phyloP scores from a whole-genome alignment of 2,797 vertebrate species.

The Phataginus tetradactyla region DNA sequence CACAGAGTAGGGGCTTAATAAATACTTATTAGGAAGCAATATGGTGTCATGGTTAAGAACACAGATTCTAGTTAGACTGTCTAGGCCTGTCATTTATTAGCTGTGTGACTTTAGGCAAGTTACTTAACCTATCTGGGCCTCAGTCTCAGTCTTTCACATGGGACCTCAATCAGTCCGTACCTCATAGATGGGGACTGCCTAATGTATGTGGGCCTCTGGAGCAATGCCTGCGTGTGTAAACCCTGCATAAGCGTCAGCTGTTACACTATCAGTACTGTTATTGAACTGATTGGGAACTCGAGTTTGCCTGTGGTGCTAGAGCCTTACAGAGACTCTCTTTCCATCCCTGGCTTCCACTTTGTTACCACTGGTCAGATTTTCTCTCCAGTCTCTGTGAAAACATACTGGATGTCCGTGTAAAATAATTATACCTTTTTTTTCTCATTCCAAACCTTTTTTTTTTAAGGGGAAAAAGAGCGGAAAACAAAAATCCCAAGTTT shows the following conservation, averaged over 20 bases:
- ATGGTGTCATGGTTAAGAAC: background rate
- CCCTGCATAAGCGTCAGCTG: background rate
- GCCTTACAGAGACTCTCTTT: background rate
- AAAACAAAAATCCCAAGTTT: background rate
- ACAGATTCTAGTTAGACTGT: background rate
- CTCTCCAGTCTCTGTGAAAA: conserved; percentile 70
- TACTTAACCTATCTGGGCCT: conserved; percentile 1
- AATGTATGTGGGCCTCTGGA: background rate
- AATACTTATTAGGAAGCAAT: background rate
- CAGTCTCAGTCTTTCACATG: background rate
- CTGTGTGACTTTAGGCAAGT: conserved; percentile 9
- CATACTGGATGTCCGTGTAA: conserved; percentile 65
- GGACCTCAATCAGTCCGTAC: background rate
- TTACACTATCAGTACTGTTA: background rate
- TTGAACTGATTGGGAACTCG: background rate
- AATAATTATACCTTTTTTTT: conserved; percentile 48
- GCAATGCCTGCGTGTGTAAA: background rate
- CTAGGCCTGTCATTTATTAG: background rate
- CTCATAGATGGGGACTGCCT: background rate
- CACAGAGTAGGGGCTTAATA: background rate
- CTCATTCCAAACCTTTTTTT: conserved; percentile 63
- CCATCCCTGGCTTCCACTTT: background rate
- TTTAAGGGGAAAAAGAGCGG: background rate
- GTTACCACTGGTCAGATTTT: conserved; percentile 54
- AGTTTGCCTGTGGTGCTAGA: background rate